Evolutionary conservation across 30 jellyfish, hydroid and myxozoan genomes (phyloP), one percentile per base, ranked within the genome.

Genomic region (Turritopsis rubra): DNA sequence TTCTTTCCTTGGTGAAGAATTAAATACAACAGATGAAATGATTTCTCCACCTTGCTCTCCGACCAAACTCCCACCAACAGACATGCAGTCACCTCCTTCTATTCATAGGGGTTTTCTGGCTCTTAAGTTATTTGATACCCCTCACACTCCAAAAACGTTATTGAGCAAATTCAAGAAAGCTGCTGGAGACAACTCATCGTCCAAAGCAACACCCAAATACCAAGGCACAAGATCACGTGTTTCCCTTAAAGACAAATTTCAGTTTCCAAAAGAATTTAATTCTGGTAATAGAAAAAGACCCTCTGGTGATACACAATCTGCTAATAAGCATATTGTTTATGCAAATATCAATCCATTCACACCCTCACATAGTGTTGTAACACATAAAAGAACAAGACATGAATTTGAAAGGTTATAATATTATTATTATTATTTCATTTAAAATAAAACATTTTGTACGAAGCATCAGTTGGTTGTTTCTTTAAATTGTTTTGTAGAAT

Each of bases 91-190:
- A 20, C 97, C 97, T 0, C 97, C 97, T n/a, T 91, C 96, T 29
- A 28, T 91, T 54, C 87, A 91, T 60, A 91, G 86, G 66, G 97
- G 97, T 3, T 54, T 91, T 68, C 81, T 91, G 29, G 91, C 92
- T 28, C 75, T 91, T 25, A 53, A 90, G 29, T 72, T 91, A 52
- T 91, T 91, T 85, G 97, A 91, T 80, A 79, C 96, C 20, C 97
- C 97, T 7, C 97, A 91, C 78, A 91, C 97, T 8, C 97, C 97
- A 52, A 91, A 91, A 83, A 91, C 97, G 1, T 79, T 91, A 71
- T 87, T 91, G 52, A 83, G 90, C 54, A 91, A 87, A 65, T 85
- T 82, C 21, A 86, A 91, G 85, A 80, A 83, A 41, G 92, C 89
- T 3, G 82, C 87, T 16, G 65, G 65, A 24, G 82, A 74, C 7